Evolutionary conservation across 2,797 vertebrate genomes (phyloP), one percentile per base, ranked within the genome.

Genomic region (Sebastes oblongus): DNA sequence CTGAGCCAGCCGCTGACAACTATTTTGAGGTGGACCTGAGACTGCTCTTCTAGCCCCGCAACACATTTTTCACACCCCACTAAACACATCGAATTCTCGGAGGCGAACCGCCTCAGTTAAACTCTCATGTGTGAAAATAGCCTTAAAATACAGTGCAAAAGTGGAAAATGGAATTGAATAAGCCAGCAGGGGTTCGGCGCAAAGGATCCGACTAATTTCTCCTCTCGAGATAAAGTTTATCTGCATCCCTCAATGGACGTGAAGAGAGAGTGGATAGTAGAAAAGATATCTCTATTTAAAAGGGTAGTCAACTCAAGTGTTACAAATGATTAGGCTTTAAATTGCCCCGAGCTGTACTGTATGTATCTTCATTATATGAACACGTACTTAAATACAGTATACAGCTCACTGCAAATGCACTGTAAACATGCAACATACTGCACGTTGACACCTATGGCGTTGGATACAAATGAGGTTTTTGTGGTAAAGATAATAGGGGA

Each of bases 51-150:
- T 36, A 78, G 85, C 83, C 77, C 77, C n/a, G 72, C 91, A 89
- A 85, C 83, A 83, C 86, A 89, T 89, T 91, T 88, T 88, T 86
- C 87, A 89, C 90, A 86, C 90, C 89, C 81, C 81, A 86, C 73
- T 84, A 89, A 92, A 91, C 89, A 86, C 89, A 81, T 89, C 59
- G 71, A 86, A 82, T 80, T 89, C 86, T 91, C 64, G 54, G 82
- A 36, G 90, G 83, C 71, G 46, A 81, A 74, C 55, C 50, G 87
- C 82, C 78, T 90, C 86, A 60, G 87, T 90, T 89, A 86, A 88
- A 92, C 80, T 64, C 88, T 90, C 86, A 77, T 90, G 87, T 93
- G 91, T 89, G 89, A 92, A 93, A 91, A 92, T 85, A 82, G 87
- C 89, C 79, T 90, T 75, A 73, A 92, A 92, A 93, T 91, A 89